These are phyloP conservation scores for Pelmatolapia mariae DNA, from an alignment of 2,113 vertebrate genomes.

Conservation along the genomic window DNA sequence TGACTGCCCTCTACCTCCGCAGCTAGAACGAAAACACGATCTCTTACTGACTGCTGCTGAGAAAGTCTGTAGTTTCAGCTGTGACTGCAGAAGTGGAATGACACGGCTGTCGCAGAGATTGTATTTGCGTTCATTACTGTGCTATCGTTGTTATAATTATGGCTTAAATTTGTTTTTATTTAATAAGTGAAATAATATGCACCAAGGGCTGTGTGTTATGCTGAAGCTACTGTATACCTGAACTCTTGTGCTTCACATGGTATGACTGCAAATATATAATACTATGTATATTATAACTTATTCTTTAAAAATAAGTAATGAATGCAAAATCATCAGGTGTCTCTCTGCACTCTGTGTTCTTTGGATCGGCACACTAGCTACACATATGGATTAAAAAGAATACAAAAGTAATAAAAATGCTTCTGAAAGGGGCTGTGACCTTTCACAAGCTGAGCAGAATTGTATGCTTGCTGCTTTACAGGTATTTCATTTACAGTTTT, in stretches of 20 bases:
- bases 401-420: background rate
- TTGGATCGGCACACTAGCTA: background rate
- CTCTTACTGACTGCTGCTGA: background rate
- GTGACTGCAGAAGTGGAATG: background rate
- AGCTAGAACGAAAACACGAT: background rate
- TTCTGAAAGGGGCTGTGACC: background rate
- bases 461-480: background rate
- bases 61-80: background rate
- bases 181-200: background rate
- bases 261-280: background rate
- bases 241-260: background rate
- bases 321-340: background rate
- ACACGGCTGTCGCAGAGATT: background rate
- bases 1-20: background rate
- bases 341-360: background rate
- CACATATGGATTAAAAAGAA: background rate
- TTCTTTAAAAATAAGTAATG: background rate
- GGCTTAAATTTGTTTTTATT: background rate
- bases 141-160: background rate
- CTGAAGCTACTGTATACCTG: background rate
- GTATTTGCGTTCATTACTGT: background rate
- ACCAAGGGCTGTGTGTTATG: background rate
- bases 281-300: background rate
- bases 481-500: background rate
- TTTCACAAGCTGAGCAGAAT: background rate